Percentiles rank a stretch among this genome's conserved stretches.
These are phyloP conservation scores for Lasioglossum pauxillum DNA, from an alignment of 2,888 invertebrate species.

Conservation along the genomic window DNA sequence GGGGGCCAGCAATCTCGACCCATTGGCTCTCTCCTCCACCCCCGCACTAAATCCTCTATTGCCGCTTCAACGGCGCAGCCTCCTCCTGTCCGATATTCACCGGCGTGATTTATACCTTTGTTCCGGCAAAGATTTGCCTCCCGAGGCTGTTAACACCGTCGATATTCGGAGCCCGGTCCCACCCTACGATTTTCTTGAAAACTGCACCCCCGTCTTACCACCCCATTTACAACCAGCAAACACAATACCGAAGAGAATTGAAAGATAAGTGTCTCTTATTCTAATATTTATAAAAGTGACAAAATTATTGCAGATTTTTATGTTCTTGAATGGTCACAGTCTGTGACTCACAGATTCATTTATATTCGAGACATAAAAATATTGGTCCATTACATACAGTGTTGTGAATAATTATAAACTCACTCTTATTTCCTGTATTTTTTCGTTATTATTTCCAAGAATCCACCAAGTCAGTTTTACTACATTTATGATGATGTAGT, in stretches of 20 bases:
- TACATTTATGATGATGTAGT: too few species aligned
- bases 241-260: background rate
- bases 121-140: background rate
- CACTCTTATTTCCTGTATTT: too few species aligned
- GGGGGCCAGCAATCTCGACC: conserved; percentile 33
- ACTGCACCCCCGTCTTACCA: background rate
- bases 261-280: background rate
- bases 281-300: background rate
- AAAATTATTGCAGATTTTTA: background rate
- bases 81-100: conserved; percentile 6
- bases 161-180: background rate
- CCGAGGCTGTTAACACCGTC: conserved; percentile 10
- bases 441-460: too few species aligned
- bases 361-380: too few species aligned
- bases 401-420: too few species aligned
- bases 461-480: too few species aligned
- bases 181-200: background rate
- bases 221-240: background rate
- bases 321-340: too few species aligned
- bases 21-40: background rate
- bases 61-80: conserved; percentile 30
- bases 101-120: conserved; percentile 45
- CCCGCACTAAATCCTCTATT: conserved; percentile 42
- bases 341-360: too few species aligned
- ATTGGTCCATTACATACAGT: too few species aligned